Evolutionary conservation across 2,797 vertebrate genomes (phyloP).

Genomic region (Benthosema pterotum): DNA sequence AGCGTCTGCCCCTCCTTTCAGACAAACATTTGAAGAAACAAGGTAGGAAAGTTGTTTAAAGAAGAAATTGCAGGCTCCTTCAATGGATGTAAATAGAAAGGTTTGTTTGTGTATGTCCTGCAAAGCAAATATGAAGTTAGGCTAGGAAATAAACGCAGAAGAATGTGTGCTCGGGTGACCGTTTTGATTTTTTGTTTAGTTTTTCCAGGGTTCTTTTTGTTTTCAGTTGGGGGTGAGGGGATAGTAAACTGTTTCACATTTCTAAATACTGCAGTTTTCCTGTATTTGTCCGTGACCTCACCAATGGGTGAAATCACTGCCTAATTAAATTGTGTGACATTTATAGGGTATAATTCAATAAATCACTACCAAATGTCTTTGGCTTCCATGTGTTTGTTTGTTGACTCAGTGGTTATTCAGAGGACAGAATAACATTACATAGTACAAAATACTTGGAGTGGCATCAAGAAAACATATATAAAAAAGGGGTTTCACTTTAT

Average conservation of each 20-base stretch:
- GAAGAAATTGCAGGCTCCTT: constrained; percentile 22
- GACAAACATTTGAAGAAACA: constrained; percentile 50
- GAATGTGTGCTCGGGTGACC: constrained; percentile 22
- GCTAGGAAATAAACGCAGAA: not conserved
- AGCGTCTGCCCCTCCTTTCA: constrained; percentile 35
- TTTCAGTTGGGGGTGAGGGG: not conserved
- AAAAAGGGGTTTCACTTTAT: no score
- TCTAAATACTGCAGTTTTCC: constrained; percentile 10
- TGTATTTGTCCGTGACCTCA: constrained; percentile 14
- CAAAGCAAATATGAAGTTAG: constrained; percentile 37
- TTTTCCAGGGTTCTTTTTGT: constrained; percentile 13
- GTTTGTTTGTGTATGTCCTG: constrained; percentile 21
- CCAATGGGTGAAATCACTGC: constrained; percentile 25
- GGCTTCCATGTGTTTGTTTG: constrained; percentile 6
- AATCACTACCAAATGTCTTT: constrained; percentile 31
- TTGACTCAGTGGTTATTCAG: constrained; percentile 2
- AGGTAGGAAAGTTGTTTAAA: constrained; percentile 39
- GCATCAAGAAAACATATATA: not conserved
- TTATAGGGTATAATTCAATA: constrained; percentile 14
- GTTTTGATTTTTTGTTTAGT: constrained; percentile 12
- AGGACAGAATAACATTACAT: not conserved
- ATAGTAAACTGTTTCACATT: constrained; percentile 2
- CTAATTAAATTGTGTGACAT: constrained; percentile 15
- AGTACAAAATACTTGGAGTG: not conserved
- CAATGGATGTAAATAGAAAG: constrained; percentile 33